A percentile compares a stretch with the other conserved stretches of the same genome.
phyloP scores from a whole-genome alignment of 1,140 invertebrate genomes.

The Mya arenaria region DNA sequence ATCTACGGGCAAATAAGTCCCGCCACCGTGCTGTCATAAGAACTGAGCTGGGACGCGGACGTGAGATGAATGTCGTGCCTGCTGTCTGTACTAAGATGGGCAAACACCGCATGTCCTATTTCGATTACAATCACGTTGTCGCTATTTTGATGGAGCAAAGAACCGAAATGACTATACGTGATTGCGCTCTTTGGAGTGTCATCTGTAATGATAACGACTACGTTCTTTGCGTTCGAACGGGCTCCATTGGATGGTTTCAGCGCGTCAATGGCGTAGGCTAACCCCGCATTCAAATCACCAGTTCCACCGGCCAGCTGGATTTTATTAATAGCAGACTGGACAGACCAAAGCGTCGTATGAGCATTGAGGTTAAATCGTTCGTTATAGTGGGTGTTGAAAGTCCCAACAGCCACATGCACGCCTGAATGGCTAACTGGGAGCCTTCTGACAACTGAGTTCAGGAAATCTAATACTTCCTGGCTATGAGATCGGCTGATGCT shows the following conservation, averaged over 20 bases:
- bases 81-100: background rate
- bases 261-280: background rate
- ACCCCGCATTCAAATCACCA: background rate
- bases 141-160: background rate
- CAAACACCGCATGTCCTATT: background rate
- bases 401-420: background rate
- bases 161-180: background rate
- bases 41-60: no score
- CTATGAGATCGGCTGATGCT: background rate
- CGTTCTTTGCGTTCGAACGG: background rate
- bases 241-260: background rate
- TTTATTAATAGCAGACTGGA: background rate
- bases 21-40: no score
- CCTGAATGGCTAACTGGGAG: background rate
- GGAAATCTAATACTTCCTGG: background rate
- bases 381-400: background rate
- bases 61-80: background rate
- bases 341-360: background rate
- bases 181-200: background rate
- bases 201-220: conserved; percentile 21
- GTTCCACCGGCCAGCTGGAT: background rate
- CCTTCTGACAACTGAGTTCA: background rate
- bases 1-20: no score
- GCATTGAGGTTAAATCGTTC: background rate
- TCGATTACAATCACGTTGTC: background rate